These are phyloP conservation scores for Drosophila leontia DNA, from an alignment of 1,140 invertebrate genomes.

Conservation along the genomic window DNA sequence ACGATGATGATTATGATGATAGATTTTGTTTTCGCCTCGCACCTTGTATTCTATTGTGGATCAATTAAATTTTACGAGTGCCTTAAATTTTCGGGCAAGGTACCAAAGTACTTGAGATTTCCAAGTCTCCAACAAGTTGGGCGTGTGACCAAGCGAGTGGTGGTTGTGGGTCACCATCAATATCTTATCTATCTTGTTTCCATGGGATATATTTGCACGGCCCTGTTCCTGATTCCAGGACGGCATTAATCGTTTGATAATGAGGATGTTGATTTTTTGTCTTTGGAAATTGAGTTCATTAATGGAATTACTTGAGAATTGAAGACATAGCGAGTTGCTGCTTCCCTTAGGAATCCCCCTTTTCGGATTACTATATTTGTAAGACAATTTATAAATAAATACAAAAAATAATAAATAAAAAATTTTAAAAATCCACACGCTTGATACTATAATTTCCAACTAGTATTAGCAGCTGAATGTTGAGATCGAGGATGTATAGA, in stretches of 20 bases:
- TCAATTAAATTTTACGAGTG: conserved; percentile 65
- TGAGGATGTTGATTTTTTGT: not conserved
- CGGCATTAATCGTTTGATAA: conserved; percentile 16
- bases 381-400: no score
- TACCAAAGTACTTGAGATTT: conserved; percentile 46
- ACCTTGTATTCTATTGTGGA: conserved; percentile 18
- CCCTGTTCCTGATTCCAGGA: conserved; percentile 9
- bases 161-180: conserved; percentile 3
- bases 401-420: no score
- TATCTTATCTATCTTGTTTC: conserved; percentile 57
- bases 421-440: no score
- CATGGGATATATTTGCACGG: conserved; percentile 12
- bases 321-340: no score
- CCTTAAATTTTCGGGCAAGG: conserved; percentile 45
- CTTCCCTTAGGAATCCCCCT: not conserved
- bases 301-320: no score
- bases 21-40: conserved; percentile 41
- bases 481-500: no score
- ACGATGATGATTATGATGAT: conserved; percentile 19
- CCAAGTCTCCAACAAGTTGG: not conserved
- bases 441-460: no score
- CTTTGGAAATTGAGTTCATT: not conserved
- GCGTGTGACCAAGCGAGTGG: conserved; percentile 31
- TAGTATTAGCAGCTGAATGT: no score
- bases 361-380: no score